phyloP scores from a whole-genome alignment of 2,797 vertebrate species.

The Halcyon leucocephala region DNA sequence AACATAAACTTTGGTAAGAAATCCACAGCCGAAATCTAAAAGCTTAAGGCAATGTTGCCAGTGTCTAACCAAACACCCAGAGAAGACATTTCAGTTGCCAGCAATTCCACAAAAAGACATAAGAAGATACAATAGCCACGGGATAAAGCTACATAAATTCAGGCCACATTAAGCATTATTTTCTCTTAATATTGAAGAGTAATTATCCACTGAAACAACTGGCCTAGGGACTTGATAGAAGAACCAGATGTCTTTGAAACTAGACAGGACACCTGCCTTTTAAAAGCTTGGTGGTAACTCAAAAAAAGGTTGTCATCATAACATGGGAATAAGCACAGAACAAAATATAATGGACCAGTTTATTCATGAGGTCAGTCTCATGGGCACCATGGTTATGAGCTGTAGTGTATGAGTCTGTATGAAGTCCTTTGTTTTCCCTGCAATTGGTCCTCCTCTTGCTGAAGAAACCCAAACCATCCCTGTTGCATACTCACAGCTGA shows the following conservation, averaged over 20 bases:
- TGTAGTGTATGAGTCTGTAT: background rate
- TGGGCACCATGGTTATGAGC: background rate
- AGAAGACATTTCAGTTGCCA: background rate
- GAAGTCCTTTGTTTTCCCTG: background rate
- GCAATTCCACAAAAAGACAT: background rate
- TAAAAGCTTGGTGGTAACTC: background rate
- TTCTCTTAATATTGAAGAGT: background rate
- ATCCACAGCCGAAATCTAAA: background rate
- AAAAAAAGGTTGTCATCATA: background rate
- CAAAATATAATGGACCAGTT: background rate
- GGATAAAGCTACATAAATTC: background rate
- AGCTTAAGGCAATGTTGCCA: background rate
- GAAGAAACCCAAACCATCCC: background rate
- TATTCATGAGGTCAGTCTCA: background rate
- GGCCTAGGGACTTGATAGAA: background rate
- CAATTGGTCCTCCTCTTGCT: background rate
- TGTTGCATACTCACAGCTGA: background rate
- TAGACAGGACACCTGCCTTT: background rate
- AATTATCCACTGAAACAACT: background rate
- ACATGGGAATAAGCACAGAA: background rate
- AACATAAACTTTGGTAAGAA: background rate
- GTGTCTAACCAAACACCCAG: background rate
- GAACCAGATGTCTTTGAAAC: background rate
- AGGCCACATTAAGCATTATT: background rate
- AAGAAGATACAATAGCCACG: background rate